These are phyloP conservation scores for Cheilosia variabilis DNA, from an alignment of 2,888 invertebrate species.

Conservation along the genomic window DNA sequence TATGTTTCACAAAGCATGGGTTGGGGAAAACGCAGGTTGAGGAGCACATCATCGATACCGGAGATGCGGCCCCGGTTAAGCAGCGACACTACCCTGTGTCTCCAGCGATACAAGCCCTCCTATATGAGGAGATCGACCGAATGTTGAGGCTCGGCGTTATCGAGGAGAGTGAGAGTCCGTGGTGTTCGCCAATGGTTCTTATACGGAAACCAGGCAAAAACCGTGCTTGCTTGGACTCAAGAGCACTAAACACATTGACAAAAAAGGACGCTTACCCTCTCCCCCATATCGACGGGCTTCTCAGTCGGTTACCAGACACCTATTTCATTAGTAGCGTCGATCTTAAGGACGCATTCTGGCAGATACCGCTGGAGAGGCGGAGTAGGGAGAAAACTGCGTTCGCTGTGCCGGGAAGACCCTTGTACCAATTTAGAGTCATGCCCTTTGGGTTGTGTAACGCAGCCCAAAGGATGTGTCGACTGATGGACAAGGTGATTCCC, in stretches of 20 bases:
- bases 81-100: too few species aligned
- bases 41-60: too few species aligned
- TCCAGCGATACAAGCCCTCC: too few species aligned
- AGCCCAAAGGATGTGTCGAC: conserved; percentile 59
- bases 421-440: conserved; percentile 28
- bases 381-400: conserved; percentile 1
- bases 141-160: conserved; percentile 45
- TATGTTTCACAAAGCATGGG: conserved; percentile 21
- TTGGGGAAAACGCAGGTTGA: conserved; percentile 9
- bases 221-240: background rate
- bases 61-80: too few species aligned
- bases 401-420: background rate
- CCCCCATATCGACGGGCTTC: too few species aligned
- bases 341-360: too few species aligned
- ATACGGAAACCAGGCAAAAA: conserved; percentile 70
- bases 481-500: conserved; percentile 44
- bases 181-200: conserved; percentile 77
- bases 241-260: too few species aligned
- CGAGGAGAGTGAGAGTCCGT: conserved; percentile 76
- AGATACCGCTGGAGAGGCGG: background rate
- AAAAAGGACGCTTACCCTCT: too few species aligned
- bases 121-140: background rate
- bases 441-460: conserved; percentile 51
- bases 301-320: too few species aligned
- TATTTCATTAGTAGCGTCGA: too few species aligned